Evolutionary conservation across 1,140 invertebrate genomes (phyloP).

Genomic region (Eumaeus atala): DNA sequence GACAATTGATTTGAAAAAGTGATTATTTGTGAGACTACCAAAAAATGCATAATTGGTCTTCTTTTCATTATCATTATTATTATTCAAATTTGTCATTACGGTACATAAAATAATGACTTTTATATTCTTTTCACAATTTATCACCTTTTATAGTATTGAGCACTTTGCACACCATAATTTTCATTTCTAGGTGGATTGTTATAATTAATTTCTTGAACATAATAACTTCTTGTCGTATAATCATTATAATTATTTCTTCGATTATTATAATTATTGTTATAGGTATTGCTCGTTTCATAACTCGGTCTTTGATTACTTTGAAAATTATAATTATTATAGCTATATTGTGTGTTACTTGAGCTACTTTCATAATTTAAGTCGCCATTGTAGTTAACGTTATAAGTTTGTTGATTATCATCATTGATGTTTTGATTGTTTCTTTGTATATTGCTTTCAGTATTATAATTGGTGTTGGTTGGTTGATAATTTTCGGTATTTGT

Average conservation of each 20-base stretch:
- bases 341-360: slow-evolving; percentile 10
- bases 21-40: too few relatives aligned
- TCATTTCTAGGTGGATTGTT: slow-evolving; percentile 3
- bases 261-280: slow-evolving; percentile 13
- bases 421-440: slow-evolving; percentile 12
- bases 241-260: slow-evolving; percentile 16
- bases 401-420: slow-evolving; percentile 8
- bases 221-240: slow-evolving; percentile 15
- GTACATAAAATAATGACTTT: background rate
- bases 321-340: background rate
- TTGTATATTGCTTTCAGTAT: slow-evolving; percentile 4
- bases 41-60: too few relatives aligned
- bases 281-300: slow-evolving; percentile 11
- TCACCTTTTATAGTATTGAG: background rate
- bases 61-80: too few relatives aligned
- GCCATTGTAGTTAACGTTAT: background rate
- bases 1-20: too few relatives aligned
- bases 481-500: slow-evolving; percentile 15
- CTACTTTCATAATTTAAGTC: background rate
- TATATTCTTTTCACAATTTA: background rate
- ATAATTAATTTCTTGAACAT: slow-evolving; percentile 11
- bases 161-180: slow-evolving; percentile 3
- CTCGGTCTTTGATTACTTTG: slow-evolving; percentile 7
- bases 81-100: too few relatives aligned
- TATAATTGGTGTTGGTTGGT: slow-evolving; percentile 12